Base-by-base conservation (phyloP, 2,113 vertebrate species). In the Origma solitaria region DNA sequence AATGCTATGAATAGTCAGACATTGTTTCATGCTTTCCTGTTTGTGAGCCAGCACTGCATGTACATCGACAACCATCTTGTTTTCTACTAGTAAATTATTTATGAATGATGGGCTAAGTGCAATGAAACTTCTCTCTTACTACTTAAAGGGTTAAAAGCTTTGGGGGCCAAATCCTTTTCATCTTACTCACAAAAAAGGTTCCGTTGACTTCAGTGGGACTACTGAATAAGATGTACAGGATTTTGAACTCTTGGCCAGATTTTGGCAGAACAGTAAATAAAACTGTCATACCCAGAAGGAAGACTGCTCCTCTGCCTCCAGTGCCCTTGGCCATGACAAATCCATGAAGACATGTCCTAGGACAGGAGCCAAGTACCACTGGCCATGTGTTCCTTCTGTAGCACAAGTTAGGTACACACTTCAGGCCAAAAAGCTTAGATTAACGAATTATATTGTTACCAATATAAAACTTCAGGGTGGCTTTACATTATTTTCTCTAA, bases 131-230 rank as follows among this genome's bases (percentile, higher is more conserved):
- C 77, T 88, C 37, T 88, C 38, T 86, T 82, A 72, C 85, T 96
- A 77, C 83, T 94, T 97, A 92, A 96, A 95, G 88, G 77, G 89
- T 94, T 96, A 95, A 92, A 96, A 93, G 75, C 27, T 86, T 62
- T 50, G 69, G 78, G 92, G 84, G 57, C 93, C 94, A 96, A 97
- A 95, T 97, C 94, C 94, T 96, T 86, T 96, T 75, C 88, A 94
- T 95, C 94, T 96, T 93, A 94, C 33, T 96, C 88, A 81, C 35
- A 77, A 50, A 47, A 44, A 51, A 15, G 13, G 64, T 94, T 70
- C 91, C 51, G 35, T 21, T 94, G 71, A 58, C 50, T 90, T 75
- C 42, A 60, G 24, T 91, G 91, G 83, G 49, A 69, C 69, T 81
- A 6, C 45, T 88, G 94, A 93, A 68, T 92, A 96, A 93, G 76